Evolutionary conservation across 2,797 vertebrate species (phyloP).

Genomic region (Onychomys leucogaster): DNA sequence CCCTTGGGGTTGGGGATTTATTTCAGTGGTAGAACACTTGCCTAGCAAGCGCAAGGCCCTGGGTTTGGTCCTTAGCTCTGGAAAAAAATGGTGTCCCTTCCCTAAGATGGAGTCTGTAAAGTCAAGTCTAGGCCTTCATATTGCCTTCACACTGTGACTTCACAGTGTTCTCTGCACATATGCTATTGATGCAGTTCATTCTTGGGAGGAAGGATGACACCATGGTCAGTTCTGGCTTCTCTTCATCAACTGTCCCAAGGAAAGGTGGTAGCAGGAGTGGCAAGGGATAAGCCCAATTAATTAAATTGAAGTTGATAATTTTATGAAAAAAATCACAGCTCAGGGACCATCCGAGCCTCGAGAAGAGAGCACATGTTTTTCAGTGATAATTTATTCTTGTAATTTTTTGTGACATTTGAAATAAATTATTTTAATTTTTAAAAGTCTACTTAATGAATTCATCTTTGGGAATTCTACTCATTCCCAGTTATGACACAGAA

Average conservation of each 20-base stretch:
- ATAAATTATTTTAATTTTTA: constrained; percentile 27
- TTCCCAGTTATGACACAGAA: not conserved
- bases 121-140: no score
- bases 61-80: no score
- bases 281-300: not conserved
- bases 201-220: not conserved
- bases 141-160: not conserved
- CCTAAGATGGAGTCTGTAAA: no score
- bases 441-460: not conserved
- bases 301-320: constrained; percentile 17
- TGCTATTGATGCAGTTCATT: not conserved
- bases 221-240: not conserved
- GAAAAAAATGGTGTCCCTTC: no score
- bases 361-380: constrained; percentile 32
- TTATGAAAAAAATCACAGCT: not conserved
- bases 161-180: not conserved
- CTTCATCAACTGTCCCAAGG: not conserved
- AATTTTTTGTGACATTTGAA: constrained; percentile 6
- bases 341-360: not conserved
- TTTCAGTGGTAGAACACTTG: no score
- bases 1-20: no score
- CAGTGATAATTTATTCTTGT: not conserved
- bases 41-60: no score
- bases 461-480: not conserved
- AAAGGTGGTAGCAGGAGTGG: not conserved